Base-by-base conservation (phyloP, 2,797 vertebrate species). In the Urosaurus nigricauda region DNA sequence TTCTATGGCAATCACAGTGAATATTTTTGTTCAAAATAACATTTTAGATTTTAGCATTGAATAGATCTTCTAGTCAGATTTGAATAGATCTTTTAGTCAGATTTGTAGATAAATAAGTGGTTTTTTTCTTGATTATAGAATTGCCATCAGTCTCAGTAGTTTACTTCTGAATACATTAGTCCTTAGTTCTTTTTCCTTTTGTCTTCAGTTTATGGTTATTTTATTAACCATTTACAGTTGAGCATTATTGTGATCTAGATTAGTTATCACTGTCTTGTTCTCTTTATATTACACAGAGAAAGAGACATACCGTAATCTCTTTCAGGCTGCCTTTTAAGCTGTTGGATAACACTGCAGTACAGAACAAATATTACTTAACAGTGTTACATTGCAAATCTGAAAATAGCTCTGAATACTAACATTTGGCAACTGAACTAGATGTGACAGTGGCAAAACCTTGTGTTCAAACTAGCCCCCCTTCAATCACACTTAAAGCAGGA, bases 341-440 rank as follows among this genome's bases (percentile, higher is more conserved):
- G 32, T 75, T 65, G 56, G 80, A 77, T 68, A 73, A 77, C n/a
- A 53, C 12, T 84, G 60, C 24, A 53, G 32, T 56, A 58, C 29
- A 82, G 17, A 53, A 29, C 29, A 87, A 74, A 74, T 81, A 74
- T 60, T 87, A 47, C 53, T 87, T 80, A 71, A 87, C 77, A n/a
- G 32, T 56, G 85, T 70, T 71, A 70, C 47, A 81, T 56, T 87
- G n/a, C 19, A 80, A 73, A 81, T 71, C 51, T 87, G 86, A 79
- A 71, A 77, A 40, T 53, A 78, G n/a, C 24, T 24, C 6, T 24
- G 19, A 24, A 29, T 65, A 40, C 12, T 24, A 51, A 73, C 11
- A 11, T 71, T 74, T 8, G 35, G 32, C 29, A 58, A 47, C 79
- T 32, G 80, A 63, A 26, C 29, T 58, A 65, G 32, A 8, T 32